Conservation (phyloP, 2,113 vertebrate species). For the Oncorhynchus masou region DNA sequence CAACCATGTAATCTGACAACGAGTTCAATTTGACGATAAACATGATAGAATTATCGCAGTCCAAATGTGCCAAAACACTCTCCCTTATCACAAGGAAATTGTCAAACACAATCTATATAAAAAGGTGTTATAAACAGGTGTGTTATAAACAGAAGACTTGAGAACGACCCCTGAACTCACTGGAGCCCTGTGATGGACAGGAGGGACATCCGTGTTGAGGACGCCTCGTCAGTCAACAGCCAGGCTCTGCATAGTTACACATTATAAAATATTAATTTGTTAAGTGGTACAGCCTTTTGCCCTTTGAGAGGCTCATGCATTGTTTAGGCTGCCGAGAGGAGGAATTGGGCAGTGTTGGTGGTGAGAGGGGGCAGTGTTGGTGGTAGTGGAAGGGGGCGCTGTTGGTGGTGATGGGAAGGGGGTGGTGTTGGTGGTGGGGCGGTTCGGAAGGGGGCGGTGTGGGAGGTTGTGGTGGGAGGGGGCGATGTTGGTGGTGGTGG, state of each 20-base stretch:
- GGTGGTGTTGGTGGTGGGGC: no score
- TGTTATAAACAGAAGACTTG: conserved; percentile 9
- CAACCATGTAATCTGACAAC: conserved; percentile 48
- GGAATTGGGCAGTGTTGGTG: no score
- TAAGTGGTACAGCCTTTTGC: conserved; percentile 74
- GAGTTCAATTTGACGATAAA: conserved; percentile 40
- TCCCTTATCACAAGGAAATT: conserved; percentile 41
- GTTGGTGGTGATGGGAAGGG: no score
- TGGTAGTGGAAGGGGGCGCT: no score
- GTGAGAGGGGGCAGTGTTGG: no score
- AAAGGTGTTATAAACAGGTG: no score
- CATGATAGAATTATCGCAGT: conserved; percentile 56
- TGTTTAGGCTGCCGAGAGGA: conserved; percentile 59
- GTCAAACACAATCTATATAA: conserved; percentile 4
- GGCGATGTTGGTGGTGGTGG: no score
- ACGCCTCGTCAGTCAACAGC: conserved; percentile 38
- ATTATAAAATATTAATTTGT: conserved; percentile 76
- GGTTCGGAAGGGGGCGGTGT: fast-evolving
- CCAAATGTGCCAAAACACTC: conserved; percentile 26
- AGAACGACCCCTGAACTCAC: conserved; percentile 39
- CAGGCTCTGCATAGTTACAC: conserved; percentile 61
- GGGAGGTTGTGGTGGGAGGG: no score
- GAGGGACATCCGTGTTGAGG: conserved; percentile 10
- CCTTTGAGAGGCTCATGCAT: conserved; percentile 73
- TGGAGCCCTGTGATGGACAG: neutral